phyloP scores from a whole-genome alignment of 53 echinoderm and acorn worm species.

The Henricia sp. region DNA sequence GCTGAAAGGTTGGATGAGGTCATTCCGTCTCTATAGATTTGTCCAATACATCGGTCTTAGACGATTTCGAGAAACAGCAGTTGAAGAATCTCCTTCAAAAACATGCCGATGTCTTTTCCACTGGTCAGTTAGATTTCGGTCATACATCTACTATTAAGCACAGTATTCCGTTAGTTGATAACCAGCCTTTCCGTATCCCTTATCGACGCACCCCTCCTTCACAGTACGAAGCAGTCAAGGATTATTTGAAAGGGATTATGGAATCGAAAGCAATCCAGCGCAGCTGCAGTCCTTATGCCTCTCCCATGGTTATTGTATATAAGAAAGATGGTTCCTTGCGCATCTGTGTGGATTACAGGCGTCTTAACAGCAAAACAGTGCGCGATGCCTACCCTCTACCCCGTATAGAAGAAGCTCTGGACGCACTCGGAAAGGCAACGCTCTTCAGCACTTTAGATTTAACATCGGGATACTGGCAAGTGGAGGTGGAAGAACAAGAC shows the following conservation, averaged over 20 bases:
- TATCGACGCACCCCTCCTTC: slow-evolving; percentile 47
- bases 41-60: not conserved
- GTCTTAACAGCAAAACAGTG: slow-evolving; percentile 18
- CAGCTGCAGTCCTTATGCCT: slow-evolving; percentile 20
- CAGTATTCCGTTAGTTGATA: slow-evolving; percentile 26
- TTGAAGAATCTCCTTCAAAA: slow-evolving; percentile 5
- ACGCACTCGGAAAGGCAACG: slow-evolving; percentile 23
- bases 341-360: slow-evolving; percentile 43
- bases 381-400: too few relatives aligned
- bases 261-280: slow-evolving; percentile 14
- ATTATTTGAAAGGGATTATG: slow-evolving; percentile 35
- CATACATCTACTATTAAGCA: slow-evolving; percentile 20
- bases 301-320: slow-evolving; percentile 34
- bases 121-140: slow-evolving; percentile 22
- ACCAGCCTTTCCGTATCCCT: slow-evolving; percentile 32
- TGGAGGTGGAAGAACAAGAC: slow-evolving; percentile 27
- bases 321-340: slow-evolving; percentile 50
- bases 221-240: slow-evolving; percentile 31
- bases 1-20: too few relatives aligned
- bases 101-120: slow-evolving; percentile 24
- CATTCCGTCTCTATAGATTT: slow-evolving; percentile 15
- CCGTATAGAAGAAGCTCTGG: slow-evolving; percentile 49
- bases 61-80: not conserved
- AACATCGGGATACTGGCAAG: slow-evolving; percentile 43
- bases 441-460: slow-evolving; percentile 43